phyloP scores from a whole-genome alignment of 2,797 vertebrate species.

The Masticophis lateralis region DNA sequence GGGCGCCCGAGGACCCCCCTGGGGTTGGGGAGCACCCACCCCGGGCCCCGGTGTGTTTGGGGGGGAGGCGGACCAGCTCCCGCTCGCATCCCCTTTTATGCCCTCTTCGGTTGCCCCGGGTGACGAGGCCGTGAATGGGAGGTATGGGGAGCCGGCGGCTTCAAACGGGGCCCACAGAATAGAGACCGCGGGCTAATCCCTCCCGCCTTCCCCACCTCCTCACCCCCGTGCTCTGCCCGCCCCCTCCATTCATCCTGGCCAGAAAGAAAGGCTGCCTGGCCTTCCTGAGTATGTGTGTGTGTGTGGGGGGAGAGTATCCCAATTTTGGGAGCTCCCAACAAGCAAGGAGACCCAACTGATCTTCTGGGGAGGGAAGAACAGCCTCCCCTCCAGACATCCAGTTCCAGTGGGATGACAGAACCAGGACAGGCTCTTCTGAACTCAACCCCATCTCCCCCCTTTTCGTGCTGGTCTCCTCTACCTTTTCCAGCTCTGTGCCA shows the following conservation, averaged over 20 bases:
- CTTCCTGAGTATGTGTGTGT: background rate
- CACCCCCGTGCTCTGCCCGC: constrained; percentile 17
- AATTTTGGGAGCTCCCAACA: background rate
- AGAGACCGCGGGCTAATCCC: constrained; percentile 6
- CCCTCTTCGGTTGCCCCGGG: constrained; percentile 67
- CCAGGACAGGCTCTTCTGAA: background rate
- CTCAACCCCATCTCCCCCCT: constrained; percentile 9
- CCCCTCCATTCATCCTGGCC: background rate
- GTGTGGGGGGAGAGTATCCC: background rate
- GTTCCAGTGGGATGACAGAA: background rate
- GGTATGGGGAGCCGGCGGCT: constrained; percentile 41
- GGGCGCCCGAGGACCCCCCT: background rate
- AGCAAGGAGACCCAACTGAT: background rate
- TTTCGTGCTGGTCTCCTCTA: background rate
- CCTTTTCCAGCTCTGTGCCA: background rate
- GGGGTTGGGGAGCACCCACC: background rate
- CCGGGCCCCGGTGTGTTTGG: background rate
- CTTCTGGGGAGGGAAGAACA: background rate
- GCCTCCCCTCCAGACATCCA: background rate
- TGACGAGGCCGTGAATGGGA: constrained; percentile 64
- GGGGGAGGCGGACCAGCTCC: background rate
- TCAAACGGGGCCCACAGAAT: constrained; percentile 22
- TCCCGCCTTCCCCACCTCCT: background rate
- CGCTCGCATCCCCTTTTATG: constrained; percentile 29
- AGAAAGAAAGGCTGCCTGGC: background rate